Evolutionary conservation across 1,140 invertebrate species (phyloP).

Genomic region (Drosophila kurseongensis): DNA sequence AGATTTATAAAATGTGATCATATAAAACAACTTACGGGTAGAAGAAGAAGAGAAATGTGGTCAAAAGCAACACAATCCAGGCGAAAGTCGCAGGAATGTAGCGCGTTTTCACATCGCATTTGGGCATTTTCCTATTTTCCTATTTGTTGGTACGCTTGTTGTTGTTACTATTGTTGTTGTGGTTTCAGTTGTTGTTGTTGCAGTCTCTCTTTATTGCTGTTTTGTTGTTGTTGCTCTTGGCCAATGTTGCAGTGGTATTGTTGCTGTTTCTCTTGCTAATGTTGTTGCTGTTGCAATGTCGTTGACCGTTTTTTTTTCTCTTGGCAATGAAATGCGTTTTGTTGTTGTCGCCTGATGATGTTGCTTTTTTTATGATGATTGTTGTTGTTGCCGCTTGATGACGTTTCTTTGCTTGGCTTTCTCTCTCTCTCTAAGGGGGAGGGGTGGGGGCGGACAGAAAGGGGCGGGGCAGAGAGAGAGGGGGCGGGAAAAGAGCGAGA

Average conservation of each 20-base stretch:
- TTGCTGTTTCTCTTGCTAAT: conserved; percentile 42
- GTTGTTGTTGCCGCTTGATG: conserved; percentile 28
- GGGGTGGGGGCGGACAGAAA: neutral
- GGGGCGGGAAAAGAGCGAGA: conserved; percentile 44
- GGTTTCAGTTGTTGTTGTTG: conserved; percentile 65
- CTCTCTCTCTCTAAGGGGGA: conserved; percentile 13
- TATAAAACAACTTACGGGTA: conserved; percentile 93
- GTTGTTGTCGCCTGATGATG: conserved; percentile 23
- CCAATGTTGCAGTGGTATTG: conserved; percentile 9
- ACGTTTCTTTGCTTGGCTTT: conserved; percentile 51
- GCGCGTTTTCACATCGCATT: conserved; percentile 96
- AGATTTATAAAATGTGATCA: neutral
- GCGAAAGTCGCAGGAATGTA: conserved; percentile 98
- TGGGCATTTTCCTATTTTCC: conserved; percentile 90
- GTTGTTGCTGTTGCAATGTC: conserved; percentile 60
- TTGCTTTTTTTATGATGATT: neutral
- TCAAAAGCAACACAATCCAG: conserved; percentile 95
- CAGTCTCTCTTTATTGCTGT: conserved; percentile 86
- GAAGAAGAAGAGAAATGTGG: conserved; percentile 97
- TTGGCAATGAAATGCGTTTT: conserved; percentile 63
- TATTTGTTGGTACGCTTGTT: conserved; percentile 23
- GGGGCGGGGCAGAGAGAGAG: conserved; percentile 6
- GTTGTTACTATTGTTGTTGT: conserved; percentile 13
- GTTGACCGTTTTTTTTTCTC: conserved; percentile 47
- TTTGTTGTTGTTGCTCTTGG: conserved; percentile 43